These are phyloP conservation scores for Drosophila novamexicana DNA, from an alignment of 1,140 invertebrate genomes.

Conservation along the genomic window DNA sequence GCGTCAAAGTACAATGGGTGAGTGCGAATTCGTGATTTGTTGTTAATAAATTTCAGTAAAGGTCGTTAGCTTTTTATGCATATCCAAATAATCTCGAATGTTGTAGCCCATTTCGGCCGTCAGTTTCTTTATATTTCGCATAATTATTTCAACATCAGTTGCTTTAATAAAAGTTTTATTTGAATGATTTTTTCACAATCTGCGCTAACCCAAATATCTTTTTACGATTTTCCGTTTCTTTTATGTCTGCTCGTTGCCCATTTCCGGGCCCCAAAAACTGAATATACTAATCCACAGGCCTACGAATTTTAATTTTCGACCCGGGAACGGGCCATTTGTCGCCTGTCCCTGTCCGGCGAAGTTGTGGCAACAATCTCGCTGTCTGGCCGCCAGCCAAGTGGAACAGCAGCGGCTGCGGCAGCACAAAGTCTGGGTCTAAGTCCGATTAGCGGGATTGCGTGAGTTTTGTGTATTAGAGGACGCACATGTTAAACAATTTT, in stretches of 20 bases:
- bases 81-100: slow-evolving; percentile 4
- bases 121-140: slow-evolving; percentile 3
- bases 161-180: slow-evolving; percentile 36
- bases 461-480: slow-evolving; percentile 64
- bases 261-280: slow-evolving; percentile 23
- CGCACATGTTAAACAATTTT: slow-evolving; percentile 9
- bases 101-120: slow-evolving; percentile 8
- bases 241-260: slow-evolving; percentile 39
- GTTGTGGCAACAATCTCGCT: slow-evolving; percentile 19
- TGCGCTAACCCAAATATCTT: slow-evolving; percentile 62
- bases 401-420: slow-evolving; percentile 38
- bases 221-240: slow-evolving; percentile 53
- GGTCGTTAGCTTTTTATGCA: slow-evolving; percentile 22
- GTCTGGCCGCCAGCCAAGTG: slow-evolving; percentile 26
- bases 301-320: slow-evolving; percentile 83
- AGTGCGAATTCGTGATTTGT: slow-evolving; percentile 43
- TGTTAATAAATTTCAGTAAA: slow-evolving; percentile 59
- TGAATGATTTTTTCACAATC: slow-evolving; percentile 57
- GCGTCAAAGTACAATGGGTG: slow-evolving; percentile 83
- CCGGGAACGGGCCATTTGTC: slow-evolving; percentile 69
- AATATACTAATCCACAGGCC: slow-evolving; percentile 59
- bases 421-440: slow-evolving; percentile 73
- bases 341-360: slow-evolving; percentile 31
- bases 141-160: slow-evolving; percentile 59
- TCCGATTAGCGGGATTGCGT: slow-evolving; percentile 60